Percentiles rank a stretch among this genome's conserved stretches.
Conservation (phyloP, 2,888 invertebrate species). For the Andrena minutula region DNA sequence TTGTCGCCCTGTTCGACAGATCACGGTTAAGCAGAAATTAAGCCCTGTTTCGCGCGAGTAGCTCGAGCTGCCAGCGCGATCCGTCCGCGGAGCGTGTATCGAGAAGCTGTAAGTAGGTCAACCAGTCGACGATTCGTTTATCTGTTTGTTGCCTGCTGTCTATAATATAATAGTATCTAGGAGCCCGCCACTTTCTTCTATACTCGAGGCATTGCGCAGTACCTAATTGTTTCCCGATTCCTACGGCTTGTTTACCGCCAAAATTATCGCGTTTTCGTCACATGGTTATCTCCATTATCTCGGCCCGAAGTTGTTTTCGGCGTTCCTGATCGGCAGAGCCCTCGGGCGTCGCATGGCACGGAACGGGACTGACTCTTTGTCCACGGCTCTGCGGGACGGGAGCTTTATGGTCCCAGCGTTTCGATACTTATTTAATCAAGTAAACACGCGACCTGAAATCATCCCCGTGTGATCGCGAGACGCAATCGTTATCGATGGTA, state of each 20-base stretch:
- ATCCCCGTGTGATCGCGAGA: slow-evolving; percentile 3
- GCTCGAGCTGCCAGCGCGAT: neutral
- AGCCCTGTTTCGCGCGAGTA: slow-evolving; percentile 1
- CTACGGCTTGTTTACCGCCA: neutral
- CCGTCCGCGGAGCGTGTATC: slow-evolving; percentile 49
- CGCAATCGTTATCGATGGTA: slow-evolving; percentile 23
- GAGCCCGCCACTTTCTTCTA: neutral
- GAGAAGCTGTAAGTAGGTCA: slow-evolving; percentile 68
- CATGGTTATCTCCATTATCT: slow-evolving; percentile 31
- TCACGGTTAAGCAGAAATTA: slow-evolving; percentile 1
- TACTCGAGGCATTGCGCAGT: neutral
- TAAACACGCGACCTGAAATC: neutral
- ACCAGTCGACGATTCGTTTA: slow-evolving; percentile 73
- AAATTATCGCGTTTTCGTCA: slow-evolving; percentile 15
- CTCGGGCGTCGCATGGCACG: no score
- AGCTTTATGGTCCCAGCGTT: neutral
- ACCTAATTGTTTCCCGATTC: neutral
- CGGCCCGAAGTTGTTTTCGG: neutral
- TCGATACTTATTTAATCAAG: neutral
- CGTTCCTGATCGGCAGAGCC: neutral
- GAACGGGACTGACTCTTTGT: no score
- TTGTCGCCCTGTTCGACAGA: neutral
- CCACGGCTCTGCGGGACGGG: neutral
- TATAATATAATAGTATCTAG: slow-evolving; percentile 18
- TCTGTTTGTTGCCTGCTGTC: slow-evolving; percentile 67